A percentile compares a stretch with the other conserved stretches of the same genome.
These are phyloP conservation scores for Nephrotoma flavescens DNA, from an alignment of 2,888 invertebrate genomes.

Conservation along the genomic window DNA sequence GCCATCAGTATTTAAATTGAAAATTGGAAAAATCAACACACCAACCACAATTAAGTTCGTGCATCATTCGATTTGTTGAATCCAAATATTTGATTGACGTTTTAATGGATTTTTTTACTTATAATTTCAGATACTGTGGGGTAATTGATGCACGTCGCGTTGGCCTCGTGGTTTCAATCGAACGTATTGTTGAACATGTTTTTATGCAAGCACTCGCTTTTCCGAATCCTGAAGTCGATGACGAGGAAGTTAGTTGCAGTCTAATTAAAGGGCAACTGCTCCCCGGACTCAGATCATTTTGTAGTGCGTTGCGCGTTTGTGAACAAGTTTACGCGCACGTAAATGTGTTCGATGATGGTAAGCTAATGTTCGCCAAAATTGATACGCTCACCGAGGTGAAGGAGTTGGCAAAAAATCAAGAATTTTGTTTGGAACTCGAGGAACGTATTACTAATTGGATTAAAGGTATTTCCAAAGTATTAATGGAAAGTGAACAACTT, in stretches of 20 bases:
- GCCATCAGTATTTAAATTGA: neutral
- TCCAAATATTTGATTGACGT: neutral
- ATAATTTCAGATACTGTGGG: slow-evolving; percentile 49
- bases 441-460: slow-evolving; percentile 65
- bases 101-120: neutral
- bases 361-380: slow-evolving; percentile 42
- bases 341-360: slow-evolving; percentile 63
- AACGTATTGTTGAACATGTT: slow-evolving; percentile 74
- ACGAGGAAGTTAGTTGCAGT: slow-evolving; percentile 61
- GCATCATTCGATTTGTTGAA: neutral
- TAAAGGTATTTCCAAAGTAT: slow-evolving; percentile 62
- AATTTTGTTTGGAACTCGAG: slow-evolving; percentile 49
- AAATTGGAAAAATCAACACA: neutral
- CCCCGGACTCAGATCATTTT: slow-evolving; percentile 72
- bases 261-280: slow-evolving; percentile 71
- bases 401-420: slow-evolving; percentile 50
- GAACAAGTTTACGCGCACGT: slow-evolving; percentile 70
- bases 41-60: neutral
- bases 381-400: slow-evolving; percentile 52
- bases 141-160: slow-evolving; percentile 63
- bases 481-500: slow-evolving; percentile 84
- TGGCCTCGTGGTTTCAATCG: slow-evolving; percentile 73
- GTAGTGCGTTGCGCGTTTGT: slow-evolving; percentile 74
- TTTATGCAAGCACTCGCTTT: slow-evolving; percentile 82
- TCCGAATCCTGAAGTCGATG: slow-evolving; percentile 64